Base-by-base conservation (phyloP, 2,113 vertebrate species). In the Clarias magur region DNA sequence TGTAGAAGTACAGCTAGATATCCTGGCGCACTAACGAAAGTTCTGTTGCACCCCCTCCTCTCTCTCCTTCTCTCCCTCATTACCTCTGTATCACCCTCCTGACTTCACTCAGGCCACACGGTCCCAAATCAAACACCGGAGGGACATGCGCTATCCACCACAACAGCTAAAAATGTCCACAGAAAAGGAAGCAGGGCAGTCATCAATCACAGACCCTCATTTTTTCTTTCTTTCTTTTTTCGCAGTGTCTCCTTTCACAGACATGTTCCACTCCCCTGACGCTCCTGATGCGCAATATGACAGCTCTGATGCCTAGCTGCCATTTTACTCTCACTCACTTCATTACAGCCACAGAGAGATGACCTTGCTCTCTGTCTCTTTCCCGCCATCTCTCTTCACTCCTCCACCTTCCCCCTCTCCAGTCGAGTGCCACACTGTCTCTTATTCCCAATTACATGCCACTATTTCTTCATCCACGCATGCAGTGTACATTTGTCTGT, bases 241-340 rank as follows among this genome's bases (percentile, higher is more conserved):
- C 21, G 48, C 80, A 63, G 79, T 68, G 81, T 56, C 57, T 87
- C 75, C 38, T 78, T 56, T 25, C 17, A 25, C 68, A 57, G 83
- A 84, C 27, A 23, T 73, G 73, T 87, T 67, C 70, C 27, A 38
- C 57, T 87, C 80, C 80, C 80, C 27, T 57, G 80, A 87, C 5
- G 48, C 80, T 87, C 42, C 80, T 73, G 88, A 89, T 89, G 21
- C 86, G 90, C 76, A 84, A 85, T 83, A 72, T 84, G 91, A 92
- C 89, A 79, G 87, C 2, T 78, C 87, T 88, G 87, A 72, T 88
- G 91, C 92, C 86, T 84, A 89, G 87, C 90, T 88, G 87, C 88
- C 90, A 70, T 90, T 78, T 80, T 53, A 23, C 65, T 86, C 53
- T 84, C 4, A 79, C 86, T 90, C 94, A 94, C 94, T 93, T 94